Evolutionary conservation across 1,140 invertebrate species (phyloP), one percentile per base, ranked within the genome.

Genomic region (Nymphalis io): DNA sequence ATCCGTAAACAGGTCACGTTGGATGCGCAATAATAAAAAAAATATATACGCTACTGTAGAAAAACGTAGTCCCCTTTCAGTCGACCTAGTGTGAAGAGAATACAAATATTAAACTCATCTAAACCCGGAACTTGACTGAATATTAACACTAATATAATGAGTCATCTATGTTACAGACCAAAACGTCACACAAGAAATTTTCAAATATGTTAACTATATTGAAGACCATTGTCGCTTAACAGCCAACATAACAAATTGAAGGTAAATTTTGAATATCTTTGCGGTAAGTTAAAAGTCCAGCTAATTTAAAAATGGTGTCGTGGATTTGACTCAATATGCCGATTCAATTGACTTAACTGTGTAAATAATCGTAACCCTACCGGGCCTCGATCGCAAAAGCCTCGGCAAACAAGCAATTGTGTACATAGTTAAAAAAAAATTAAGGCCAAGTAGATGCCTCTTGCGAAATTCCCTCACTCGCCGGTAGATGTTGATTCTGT

Each of bases 1-100:
- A 73, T 85, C 78, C 68, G 85, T 81, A 87, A 75, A 81, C 88
- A 72, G 82, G 75, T 90, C 88, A 90, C 87, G 86, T 90, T 77
- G 70, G 60, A 63, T 53, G 58, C 70, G 73, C 65, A 83, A 81
- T 77, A 87, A 86, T 88, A 89, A 87, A 83, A 85, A 83, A 76
- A n/a, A n/a, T n/a, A n/a, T n/a, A 82, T 80, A 70, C 74, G 73
- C 73, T 61, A 83, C 78, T 82, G 77, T 79, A 83, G 68, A 79
- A 73, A 48, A 66, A 65, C 64, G 65, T 72, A 73, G 73, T 76
- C 76, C 68, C 46, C 72, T 84, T 84, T 83, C 81, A 79, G 79
- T 59, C 65, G 46, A 59, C 42, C 59, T 11, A 20, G 53, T 69
- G 77, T 66, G 67, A 58, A 70, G 48, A 60, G 82, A 81, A 85